Conservation (phyloP, 1,140 invertebrate species). For the Zaprionus tsacasi region DNA sequence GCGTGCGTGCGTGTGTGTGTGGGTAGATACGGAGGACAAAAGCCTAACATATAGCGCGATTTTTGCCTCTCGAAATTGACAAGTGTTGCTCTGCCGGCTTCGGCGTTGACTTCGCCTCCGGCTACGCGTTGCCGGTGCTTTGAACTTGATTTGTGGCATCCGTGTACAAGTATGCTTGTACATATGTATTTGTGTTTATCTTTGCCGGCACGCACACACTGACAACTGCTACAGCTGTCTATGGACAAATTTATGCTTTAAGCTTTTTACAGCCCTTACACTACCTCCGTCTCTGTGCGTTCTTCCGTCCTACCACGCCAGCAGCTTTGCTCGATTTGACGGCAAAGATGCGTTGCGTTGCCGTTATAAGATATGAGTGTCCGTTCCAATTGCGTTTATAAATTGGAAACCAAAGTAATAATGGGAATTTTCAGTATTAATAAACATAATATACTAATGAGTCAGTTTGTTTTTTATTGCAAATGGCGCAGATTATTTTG, state of each 20-base stretch:
- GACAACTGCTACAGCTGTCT: slow-evolving; percentile 30
- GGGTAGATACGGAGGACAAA: slow-evolving; percentile 53
- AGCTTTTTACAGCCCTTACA: slow-evolving; percentile 33
- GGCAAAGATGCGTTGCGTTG: slow-evolving; percentile 4
- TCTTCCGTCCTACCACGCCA: slow-evolving; percentile 53
- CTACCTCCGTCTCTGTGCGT: no score
- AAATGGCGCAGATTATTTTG: slow-evolving; percentile 64
- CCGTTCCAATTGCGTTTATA: neutral
- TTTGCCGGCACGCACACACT: slow-evolving; percentile 18
- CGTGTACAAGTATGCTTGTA: slow-evolving; percentile 16
- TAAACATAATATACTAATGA: neutral
- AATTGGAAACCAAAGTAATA: neutral
- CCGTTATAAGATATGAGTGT: slow-evolving; percentile 41
- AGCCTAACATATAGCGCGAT: slow-evolving; percentile 22
- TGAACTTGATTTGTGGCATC: slow-evolving; percentile 75
- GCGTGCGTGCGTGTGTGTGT: slow-evolving; percentile 1
- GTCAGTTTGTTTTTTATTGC: slow-evolving; percentile 7
- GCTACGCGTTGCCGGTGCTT: slow-evolving; percentile 49
- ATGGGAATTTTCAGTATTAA: slow-evolving; percentile 4
- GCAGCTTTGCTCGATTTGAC: slow-evolving; percentile 53
- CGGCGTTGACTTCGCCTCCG: slow-evolving; percentile 17
- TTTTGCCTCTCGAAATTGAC: slow-evolving; percentile 38
- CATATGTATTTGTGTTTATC: slow-evolving; percentile 33
- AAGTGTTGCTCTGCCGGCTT: slow-evolving; percentile 11
- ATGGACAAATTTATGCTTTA: slow-evolving; percentile 72